Evolutionary conservation across 2,797 vertebrate genomes (phyloP).

Genomic region (Danio albolineatus): DNA sequence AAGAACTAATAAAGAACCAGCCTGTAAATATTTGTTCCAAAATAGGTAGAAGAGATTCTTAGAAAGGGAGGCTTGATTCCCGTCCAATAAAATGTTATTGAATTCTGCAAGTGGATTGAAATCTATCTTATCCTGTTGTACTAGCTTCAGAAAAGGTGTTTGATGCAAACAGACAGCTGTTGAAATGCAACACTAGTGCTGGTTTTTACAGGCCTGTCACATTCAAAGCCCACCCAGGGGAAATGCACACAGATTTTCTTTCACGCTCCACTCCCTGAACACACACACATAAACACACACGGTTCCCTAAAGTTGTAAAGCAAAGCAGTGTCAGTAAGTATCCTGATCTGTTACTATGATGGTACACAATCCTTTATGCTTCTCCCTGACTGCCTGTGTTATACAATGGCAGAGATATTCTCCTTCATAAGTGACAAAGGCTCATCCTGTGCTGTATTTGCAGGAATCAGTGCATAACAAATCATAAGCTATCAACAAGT

Average conservation of each 20-base stretch:
- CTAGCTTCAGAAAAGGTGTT: slow-evolving; percentile 27
- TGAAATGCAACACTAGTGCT: slow-evolving; percentile 54
- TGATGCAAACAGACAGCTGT: slow-evolving; percentile 59
- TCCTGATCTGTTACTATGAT: neutral
- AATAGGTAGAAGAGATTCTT: slow-evolving; percentile 1
- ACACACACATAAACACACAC: slow-evolving; percentile 27
- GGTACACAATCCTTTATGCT: neutral
- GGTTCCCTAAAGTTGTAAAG: slow-evolving; percentile 26
- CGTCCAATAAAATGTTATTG: slow-evolving; percentile 41
- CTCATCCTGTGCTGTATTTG: neutral
- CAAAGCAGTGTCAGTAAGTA: slow-evolving; percentile 24
- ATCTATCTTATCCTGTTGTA: slow-evolving; percentile 18
- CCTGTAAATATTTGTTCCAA: neutral
- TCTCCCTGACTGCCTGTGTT: neutral
- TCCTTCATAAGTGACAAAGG: neutral
- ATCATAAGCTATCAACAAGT: slow-evolving; percentile 16
- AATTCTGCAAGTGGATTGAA: slow-evolving; percentile 19
- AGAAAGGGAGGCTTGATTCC: slow-evolving; percentile 1
- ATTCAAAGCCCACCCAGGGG: slow-evolving; percentile 53
- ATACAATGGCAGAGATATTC: neutral
- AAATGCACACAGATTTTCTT: slow-evolving; percentile 51
- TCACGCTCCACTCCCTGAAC: slow-evolving; percentile 42
- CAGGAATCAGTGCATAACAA: neutral
- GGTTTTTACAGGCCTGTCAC: slow-evolving; percentile 58
- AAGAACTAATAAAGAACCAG: slow-evolving; percentile 35